These are phyloP conservation scores for Platyrinchus mystaceus DNA, from an alignment of 2,797 vertebrate species.

Conservation along the genomic window DNA sequence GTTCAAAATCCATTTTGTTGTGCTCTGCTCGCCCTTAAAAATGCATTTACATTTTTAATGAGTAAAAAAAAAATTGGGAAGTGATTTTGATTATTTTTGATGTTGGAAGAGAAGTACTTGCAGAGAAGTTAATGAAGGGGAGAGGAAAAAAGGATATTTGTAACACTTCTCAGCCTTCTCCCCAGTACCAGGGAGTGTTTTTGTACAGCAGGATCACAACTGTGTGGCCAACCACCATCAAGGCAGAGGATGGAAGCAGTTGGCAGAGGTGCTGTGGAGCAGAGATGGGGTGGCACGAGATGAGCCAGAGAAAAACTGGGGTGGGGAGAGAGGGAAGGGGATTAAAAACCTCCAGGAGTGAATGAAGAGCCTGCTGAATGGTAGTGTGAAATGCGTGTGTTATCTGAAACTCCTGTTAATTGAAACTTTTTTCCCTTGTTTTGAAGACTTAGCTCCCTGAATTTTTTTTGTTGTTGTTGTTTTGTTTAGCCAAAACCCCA, in stretches of 20 bases:
- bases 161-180: neutral
- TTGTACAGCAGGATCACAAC: neutral
- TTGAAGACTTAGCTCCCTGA: neutral
- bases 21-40: neutral
- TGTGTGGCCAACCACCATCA: neutral
- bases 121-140: neutral
- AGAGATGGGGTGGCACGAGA: neutral
- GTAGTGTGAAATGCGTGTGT: neutral
- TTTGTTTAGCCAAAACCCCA: neutral
- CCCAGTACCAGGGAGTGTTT: neutral
- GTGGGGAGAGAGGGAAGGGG: neutral
- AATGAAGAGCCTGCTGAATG: neutral
- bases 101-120: neutral
- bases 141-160: neutral
- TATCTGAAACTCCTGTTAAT: neutral
- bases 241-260: neutral
- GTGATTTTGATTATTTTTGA: neutral
- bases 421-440: neutral
- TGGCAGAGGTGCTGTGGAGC: neutral
- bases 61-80: neutral
- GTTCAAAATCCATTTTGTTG: neutral
- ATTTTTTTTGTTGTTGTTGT: neutral
- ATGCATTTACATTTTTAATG: neutral
- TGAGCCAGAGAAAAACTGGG: accelerated
- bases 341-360: neutral